These are phyloP conservation scores for Drosophila kohkoa DNA, from an alignment of 1,140 invertebrate genomes.

Conservation along the genomic window DNA sequence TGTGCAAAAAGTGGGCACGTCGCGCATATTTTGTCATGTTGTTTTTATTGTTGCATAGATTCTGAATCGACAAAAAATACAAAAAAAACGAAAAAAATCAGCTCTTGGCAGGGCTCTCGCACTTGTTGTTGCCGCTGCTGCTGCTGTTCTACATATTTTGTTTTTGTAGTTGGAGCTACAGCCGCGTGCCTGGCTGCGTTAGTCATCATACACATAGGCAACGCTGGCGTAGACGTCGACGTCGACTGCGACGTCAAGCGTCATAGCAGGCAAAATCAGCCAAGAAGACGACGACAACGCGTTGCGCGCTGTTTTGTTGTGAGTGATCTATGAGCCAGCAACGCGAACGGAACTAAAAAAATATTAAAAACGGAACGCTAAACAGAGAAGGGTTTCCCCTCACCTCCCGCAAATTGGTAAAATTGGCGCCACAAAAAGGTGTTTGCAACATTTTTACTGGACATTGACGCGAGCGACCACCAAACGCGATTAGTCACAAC, in stretches of 20 bases:
- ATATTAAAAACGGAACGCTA: slow-evolving; percentile 25
- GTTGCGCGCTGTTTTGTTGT: slow-evolving; percentile 18
- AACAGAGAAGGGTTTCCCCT: slow-evolving; percentile 22
- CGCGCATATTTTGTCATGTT: slow-evolving; percentile 69
- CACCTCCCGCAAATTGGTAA: slow-evolving; percentile 13
- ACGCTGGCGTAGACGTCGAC: slow-evolving; percentile 39
- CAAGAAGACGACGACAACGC: slow-evolving; percentile 78
- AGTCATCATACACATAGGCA: slow-evolving; percentile 69
- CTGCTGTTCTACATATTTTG: slow-evolving; percentile 74
- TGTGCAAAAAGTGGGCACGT: slow-evolving; percentile 78
- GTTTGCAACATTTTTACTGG: slow-evolving; percentile 68
- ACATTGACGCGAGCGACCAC: slow-evolving; percentile 65
- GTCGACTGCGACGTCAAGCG: slow-evolving; percentile 39
- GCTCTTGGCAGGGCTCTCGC: slow-evolving; percentile 47
- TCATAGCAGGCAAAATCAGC: slow-evolving; percentile 60
- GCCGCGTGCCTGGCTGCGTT: slow-evolving; percentile 70
- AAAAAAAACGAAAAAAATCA: slow-evolving; percentile 53
- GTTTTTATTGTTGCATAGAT: slow-evolving; percentile 69
- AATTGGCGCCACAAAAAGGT: slow-evolving; percentile 66
- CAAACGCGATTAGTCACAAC: slow-evolving; percentile 75
- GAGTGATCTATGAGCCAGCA: slow-evolving; percentile 75
- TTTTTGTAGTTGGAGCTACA: slow-evolving; percentile 74
- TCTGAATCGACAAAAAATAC: slow-evolving; percentile 38
- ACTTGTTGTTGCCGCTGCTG: slow-evolving; percentile 61
- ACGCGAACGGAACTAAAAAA: slow-evolving; percentile 41